Evolutionary conservation across 2,888 invertebrate genomes (phyloP), one percentile per base, ranked within the genome.

Genomic region (Aphidius colemani): DNA sequence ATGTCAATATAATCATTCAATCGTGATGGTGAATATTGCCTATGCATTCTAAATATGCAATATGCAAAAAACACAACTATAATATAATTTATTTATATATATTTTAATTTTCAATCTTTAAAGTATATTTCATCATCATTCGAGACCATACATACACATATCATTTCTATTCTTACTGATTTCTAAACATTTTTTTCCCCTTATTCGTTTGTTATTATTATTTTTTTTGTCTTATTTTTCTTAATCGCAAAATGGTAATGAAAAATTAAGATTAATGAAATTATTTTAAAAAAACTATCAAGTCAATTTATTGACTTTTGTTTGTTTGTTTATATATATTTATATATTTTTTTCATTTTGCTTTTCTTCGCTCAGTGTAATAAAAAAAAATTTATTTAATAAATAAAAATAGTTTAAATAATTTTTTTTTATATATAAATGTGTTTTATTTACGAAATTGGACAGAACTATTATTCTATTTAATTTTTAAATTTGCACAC

Each of bases 1-100:
- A 74, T 64, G 72, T 78, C 75, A 74, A 71, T 78, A 71, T 78
- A 71, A 72, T 75, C 74, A 74, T 75, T 75, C 74, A 74, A 75
- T 78, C 69, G 72, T 76, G 63, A 74, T 72, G 72, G 71, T 72
- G 73, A 74, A 74, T 75, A 74, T 72, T 74, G 72, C 72, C 69
- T 71, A 71, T 72, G 66, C 68, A 68, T 69, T 69, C 69, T 69
- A 70, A 13, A 59, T 69, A 70, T 67, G 66, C 13, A 63, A 63
- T 67, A 68, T 45, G 56, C 60, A 63, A 57, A 57, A n/a, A 53
- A 46, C 65, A 30, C 30, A 69, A 61, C 60, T 50, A 55, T 56
- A 66, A 68, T 59, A 70, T 67, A 70, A 69, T 70, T 71, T 72
- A 71, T 68, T 71, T 69, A 72, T 71, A 72, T 73, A 13, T 13